Evolutionary conservation across 2,888 invertebrate genomes (phyloP).

Genomic region (Cataglyphis livida): DNA sequence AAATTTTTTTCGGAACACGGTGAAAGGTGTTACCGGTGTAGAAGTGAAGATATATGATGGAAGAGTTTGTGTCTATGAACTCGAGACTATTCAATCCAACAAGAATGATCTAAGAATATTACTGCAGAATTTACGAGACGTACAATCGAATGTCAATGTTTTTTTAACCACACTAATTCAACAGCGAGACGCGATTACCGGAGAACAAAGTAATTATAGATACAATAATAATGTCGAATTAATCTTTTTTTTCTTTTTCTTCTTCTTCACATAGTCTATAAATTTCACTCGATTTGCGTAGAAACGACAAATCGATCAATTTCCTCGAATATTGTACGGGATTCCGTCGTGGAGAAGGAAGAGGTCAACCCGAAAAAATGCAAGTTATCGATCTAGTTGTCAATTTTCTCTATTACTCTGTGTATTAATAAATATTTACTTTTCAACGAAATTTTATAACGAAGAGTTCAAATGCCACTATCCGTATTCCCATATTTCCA

Average conservation of each 20-base stretch:
- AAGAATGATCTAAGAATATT: slow-evolving; percentile 70
- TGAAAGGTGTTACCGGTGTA: slow-evolving; percentile 44
- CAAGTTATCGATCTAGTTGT: slow-evolving; percentile 67
- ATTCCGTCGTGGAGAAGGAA: slow-evolving; percentile 64
- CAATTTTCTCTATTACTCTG: neutral
- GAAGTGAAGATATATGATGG: slow-evolving; percentile 69
- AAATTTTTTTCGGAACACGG: neutral
- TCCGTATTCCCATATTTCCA: neutral
- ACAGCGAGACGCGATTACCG: slow-evolving; percentile 37
- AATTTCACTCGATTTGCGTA: slow-evolving; percentile 10
- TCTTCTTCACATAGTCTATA: neutral
- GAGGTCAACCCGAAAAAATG: slow-evolving; percentile 78
- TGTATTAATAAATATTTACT: slow-evolving; percentile 26
- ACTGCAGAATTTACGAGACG: slow-evolving; percentile 72
- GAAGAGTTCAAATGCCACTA: neutral
- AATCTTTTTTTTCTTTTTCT: slow-evolving; percentile 13
- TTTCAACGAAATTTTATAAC: neutral
- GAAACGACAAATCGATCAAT: slow-evolving; percentile 58
- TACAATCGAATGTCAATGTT: slow-evolving; percentile 78
- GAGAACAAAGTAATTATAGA: slow-evolving; percentile 42
- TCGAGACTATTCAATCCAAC: slow-evolving; percentile 21
- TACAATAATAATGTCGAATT: neutral
- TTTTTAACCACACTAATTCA: slow-evolving; percentile 78
- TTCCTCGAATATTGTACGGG: slow-evolving; percentile 71
- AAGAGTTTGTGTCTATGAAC: slow-evolving; percentile 64